phyloP scores from a whole-genome alignment of 2,888 invertebrate genomes.

The Muscina levida region DNA sequence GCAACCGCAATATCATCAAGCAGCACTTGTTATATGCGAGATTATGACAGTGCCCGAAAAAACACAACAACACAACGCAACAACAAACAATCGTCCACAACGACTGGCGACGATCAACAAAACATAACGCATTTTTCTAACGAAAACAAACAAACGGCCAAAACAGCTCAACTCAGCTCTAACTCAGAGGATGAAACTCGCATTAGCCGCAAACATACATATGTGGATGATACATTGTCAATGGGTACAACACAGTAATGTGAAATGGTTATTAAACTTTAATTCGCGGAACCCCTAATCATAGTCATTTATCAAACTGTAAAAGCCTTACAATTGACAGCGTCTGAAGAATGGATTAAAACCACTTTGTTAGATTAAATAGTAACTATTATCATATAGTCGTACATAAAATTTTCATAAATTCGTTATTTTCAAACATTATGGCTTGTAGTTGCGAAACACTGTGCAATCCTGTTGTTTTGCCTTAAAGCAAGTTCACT shows the following conservation, averaged over 20 bases:
- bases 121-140: constrained; percentile 51
- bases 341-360: too few species aligned
- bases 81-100: neutral
- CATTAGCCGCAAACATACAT: constrained; percentile 25
- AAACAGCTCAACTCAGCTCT: constrained; percentile 39
- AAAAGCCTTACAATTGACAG: too few species aligned
- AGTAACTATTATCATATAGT: too few species aligned
- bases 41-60: constrained; percentile 37
- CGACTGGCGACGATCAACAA: constrained; percentile 2
- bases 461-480: constrained; percentile 9
- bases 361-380: too few species aligned
- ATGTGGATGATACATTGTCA: neutral
- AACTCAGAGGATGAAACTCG: constrained; percentile 24
- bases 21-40: constrained; percentile 49
- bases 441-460: neutral
- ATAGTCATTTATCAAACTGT: too few species aligned
- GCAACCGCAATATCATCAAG: constrained; percentile 10
- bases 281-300: too few species aligned
- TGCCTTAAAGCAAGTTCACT: neutral
- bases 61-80: constrained; percentile 26
- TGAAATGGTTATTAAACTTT: too few species aligned
- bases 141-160: constrained; percentile 28
- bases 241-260: too few species aligned
- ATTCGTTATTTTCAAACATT: too few species aligned
- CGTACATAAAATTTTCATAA: too few species aligned